A percentile compares a stretch with the other conserved stretches of the same genome.
Conservation (phyloP, 92 coral and sea anemone species). For the Phenganax stokvisi region DNA sequence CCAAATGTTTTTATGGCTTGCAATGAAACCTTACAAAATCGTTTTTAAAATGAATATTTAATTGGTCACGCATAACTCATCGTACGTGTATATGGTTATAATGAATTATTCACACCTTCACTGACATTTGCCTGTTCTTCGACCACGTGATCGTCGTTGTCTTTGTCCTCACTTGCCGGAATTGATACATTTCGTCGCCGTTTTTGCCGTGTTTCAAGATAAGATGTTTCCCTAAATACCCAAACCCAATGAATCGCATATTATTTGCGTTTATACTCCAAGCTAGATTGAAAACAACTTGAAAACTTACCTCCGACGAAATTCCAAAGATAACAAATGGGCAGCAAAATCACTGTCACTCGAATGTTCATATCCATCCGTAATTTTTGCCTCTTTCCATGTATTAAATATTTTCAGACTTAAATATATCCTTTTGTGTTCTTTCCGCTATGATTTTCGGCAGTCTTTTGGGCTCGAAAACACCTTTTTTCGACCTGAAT, state of each 20-base stretch:
- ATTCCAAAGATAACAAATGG: too few species aligned
- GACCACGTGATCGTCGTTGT: too few species aligned
- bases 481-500: neutral
- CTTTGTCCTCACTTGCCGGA: too few species aligned
- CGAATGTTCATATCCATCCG: neutral
- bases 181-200: too few species aligned
- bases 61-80: too few species aligned
- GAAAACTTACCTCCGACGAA: neutral
- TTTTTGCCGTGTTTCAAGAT: too few species aligned
- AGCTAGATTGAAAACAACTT: neutral
- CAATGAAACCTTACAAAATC: too few species aligned
- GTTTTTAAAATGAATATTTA: too few species aligned
- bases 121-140: too few species aligned
- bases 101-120: too few species aligned
- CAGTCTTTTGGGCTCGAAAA: constrained; percentile 10
- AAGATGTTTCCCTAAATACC: constrained; percentile 17
- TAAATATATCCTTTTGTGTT: constrained; percentile 12
- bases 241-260: constrained; percentile 5
- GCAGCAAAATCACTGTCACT: neutral
- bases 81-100: too few species aligned
- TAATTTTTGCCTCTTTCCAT: constrained; percentile 11
- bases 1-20: too few species aligned
- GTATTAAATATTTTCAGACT: neutral
- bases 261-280: neutral
- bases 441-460: neutral